A percentile compares a stretch with the other conserved stretches of the same genome.
Evolutionary conservation across 2,888 invertebrate species (phyloP).

Genomic region (Dexiosoma caninum): DNA sequence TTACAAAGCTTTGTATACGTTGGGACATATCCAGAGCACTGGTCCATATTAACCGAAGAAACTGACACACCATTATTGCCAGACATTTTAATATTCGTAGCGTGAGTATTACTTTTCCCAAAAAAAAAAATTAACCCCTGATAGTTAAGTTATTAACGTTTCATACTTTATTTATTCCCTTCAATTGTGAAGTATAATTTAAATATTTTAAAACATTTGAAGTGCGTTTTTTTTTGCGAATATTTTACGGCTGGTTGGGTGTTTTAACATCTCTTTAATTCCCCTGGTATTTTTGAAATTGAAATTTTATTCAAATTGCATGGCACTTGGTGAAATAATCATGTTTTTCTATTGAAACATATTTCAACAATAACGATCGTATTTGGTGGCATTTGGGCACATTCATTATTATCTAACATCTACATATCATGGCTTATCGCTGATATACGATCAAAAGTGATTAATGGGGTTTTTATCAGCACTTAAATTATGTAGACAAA

Average conservation of each 20-base stretch:
- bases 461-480: conserved; percentile 61
- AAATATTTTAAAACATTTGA: background rate
- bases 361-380: conserved; percentile 47
- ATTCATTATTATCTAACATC: conserved; percentile 38
- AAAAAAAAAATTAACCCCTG: too few relatives aligned
- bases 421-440: conserved; percentile 50
- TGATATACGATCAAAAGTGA: conserved; percentile 57
- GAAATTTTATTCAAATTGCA: background rate
- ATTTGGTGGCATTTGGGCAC: conserved; percentile 10
- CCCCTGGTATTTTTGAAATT: background rate
- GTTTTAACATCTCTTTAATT: too few relatives aligned
- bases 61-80: too few relatives aligned
- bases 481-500: conserved; percentile 58
- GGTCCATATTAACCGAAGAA: too few relatives aligned
- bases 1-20: too few relatives aligned
- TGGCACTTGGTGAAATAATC: background rate
- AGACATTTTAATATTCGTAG: too few relatives aligned
- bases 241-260: background rate
- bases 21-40: too few relatives aligned
- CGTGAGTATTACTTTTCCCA: too few relatives aligned
- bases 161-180: too few relatives aligned
- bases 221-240: background rate
- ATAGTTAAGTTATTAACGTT: too few relatives aligned
- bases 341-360: conserved; percentile 23
- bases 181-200: too few relatives aligned